Evolutionary conservation across 2,888 invertebrate genomes (phyloP), one percentile per base, ranked within the genome.

Genomic region (Platycnemis pennipes): DNA sequence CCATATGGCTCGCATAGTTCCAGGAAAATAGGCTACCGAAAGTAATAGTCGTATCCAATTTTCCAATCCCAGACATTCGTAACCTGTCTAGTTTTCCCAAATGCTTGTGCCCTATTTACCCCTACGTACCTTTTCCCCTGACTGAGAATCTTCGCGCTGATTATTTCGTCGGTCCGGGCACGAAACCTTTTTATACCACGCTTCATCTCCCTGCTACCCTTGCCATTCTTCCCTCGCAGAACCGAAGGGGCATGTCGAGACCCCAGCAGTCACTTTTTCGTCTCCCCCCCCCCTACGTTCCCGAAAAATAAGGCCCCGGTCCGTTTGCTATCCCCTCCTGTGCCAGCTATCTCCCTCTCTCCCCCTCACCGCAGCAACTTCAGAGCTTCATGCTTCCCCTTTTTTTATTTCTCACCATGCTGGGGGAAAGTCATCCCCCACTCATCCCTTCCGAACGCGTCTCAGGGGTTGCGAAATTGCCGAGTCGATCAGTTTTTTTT

Each of bases 401-500:
- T n/a, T 77, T 77, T 77, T 77, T 16, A 37, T 37, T 31, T 87
- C 87, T 45, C 42, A 16, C 0, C 26, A 22, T 37, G 45, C n/a
- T 46, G 46, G n/a, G 46, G n/a, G 87, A 45, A 46, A 45, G 45
- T 87, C 87, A 46, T 46, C 46, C 46, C 77, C 31, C 4, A 77
- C 77, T 16, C 49, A 11, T 49, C 77, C 77, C 63, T 22, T 22
- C 63, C 37, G 37, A 77, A 77, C 37, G 77, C 46, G 87, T 87
- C 87, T 87, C 87, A 45, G 87, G 87, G 87, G 87, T 87, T 87
- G 87, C 91, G 56, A 91, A 91, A 91, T 91, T 91, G 91, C 91
- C 91, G 87, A 42, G 26, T 46, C 44, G 91, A 56, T 91, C 91
- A 91, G 44, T 91, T 91, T 88, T 89, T 37, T 77, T 26, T n/a